A percentile compares a stretch with the other conserved stretches of the same genome.
Evolutionary conservation across 2,888 invertebrate genomes (phyloP).

Genomic region (Criorhina ranunculi): DNA sequence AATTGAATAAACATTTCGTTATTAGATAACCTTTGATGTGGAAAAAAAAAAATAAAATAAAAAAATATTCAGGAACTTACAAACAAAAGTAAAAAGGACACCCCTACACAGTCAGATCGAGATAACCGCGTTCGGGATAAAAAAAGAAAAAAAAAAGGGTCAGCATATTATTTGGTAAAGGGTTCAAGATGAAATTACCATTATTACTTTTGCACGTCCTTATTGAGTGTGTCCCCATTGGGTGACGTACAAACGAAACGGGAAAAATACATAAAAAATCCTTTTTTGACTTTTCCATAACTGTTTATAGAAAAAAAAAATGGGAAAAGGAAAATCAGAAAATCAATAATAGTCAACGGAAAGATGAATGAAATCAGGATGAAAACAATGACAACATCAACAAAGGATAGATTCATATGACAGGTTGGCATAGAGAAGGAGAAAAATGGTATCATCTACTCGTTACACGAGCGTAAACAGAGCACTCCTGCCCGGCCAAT

Average conservation of each 20-base stretch:
- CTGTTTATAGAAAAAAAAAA: not conserved
- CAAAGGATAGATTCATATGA: not conserved
- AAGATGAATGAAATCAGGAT: not conserved
- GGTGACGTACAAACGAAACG: not conserved
- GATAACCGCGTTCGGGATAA: not conserved
- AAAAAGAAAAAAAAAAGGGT: not conserved
- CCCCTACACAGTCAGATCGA: not conserved
- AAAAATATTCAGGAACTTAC: no score
- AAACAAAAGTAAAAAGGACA: not conserved
- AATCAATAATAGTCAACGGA: not conserved
- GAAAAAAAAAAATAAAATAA: not conserved
- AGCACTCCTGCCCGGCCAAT: not conserved
- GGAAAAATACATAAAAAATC: not conserved
- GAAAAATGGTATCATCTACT: constrained; percentile 1
- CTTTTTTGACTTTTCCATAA: not conserved
- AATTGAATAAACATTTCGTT: not conserved
- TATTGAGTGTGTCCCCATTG: not conserved
- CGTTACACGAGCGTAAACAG: not conserved
- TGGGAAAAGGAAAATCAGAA: not conserved
- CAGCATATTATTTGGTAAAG: constrained; percentile 10
- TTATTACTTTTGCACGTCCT: not conserved
- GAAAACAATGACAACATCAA: not conserved
- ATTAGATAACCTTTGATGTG: not conserved
- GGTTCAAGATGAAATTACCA: constrained; percentile 3
- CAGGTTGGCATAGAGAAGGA: not conserved